phyloP scores from a whole-genome alignment of 1,140 invertebrate species.

The Triops cancriformis region DNA sequence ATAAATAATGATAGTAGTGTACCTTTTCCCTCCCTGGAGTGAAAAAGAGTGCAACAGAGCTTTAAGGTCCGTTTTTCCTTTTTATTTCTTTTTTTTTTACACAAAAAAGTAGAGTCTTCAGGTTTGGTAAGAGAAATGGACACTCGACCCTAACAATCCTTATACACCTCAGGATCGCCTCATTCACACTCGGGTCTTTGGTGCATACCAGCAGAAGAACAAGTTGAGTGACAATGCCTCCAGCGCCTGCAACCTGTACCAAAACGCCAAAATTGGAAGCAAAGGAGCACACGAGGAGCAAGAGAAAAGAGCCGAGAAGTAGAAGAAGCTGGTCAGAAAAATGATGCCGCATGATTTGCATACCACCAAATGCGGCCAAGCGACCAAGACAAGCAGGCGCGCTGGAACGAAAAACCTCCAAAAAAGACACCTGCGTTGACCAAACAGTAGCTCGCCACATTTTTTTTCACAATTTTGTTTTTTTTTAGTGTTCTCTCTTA shows the following conservation, averaged over 20 bases:
- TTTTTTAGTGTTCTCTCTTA: not conserved
- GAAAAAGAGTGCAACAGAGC: too few species aligned
- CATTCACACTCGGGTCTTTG: not conserved
- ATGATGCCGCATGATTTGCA: slow-evolving; percentile 13
- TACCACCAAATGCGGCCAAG: slow-evolving; percentile 12
- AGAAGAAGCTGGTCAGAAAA: not conserved
- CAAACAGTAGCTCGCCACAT: slow-evolving; percentile 12
- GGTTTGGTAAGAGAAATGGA: not conserved
- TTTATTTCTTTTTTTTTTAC: not conserved
- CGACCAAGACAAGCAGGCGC: slow-evolving; percentile 10
- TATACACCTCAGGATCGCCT: not conserved
- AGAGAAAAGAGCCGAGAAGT: not conserved
- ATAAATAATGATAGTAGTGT: too few species aligned
- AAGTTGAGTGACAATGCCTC: not conserved
- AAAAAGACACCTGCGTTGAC: slow-evolving; percentile 12
- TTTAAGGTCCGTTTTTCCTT: too few species aligned
- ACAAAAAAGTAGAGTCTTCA: not conserved
- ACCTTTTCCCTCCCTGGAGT: too few species aligned
- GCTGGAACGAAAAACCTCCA: slow-evolving; percentile 7
- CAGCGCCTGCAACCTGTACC: not conserved
- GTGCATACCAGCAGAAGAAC: not conserved
- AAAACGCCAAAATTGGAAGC: not conserved
- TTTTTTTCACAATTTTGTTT: not conserved
- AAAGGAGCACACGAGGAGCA: not conserved
- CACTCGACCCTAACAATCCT: not conserved